Conservation (phyloP, 2,888 invertebrate genomes). For the Dynastes grantii region DNA sequence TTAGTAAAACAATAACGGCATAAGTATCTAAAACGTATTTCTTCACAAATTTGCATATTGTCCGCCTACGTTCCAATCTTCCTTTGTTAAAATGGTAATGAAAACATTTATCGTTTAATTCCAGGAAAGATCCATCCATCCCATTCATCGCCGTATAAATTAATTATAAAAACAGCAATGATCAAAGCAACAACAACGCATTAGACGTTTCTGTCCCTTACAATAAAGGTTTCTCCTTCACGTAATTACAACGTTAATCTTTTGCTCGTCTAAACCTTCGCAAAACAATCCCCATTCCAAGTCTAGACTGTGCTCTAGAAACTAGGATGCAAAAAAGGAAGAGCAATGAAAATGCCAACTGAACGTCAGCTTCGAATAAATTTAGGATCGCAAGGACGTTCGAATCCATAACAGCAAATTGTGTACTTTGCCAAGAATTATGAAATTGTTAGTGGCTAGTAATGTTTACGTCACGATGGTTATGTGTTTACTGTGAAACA, state of each 20-base stretch:
- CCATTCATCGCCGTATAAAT: slow-evolving; percentile 2
- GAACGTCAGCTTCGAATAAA: background rate
- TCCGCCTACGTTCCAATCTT: background rate
- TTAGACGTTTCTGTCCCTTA: too few relatives aligned
- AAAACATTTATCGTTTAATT: background rate
- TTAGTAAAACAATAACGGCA: too few relatives aligned
- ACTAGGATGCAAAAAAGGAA: background rate
- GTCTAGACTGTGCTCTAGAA: slow-evolving; percentile 11
- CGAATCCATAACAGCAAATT: slow-evolving; percentile 12
- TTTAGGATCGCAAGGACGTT: slow-evolving; percentile 37
- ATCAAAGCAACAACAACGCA: background rate
- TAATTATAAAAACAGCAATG: background rate
- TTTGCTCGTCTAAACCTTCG: background rate
- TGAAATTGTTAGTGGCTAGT: slow-evolving; percentile 2
- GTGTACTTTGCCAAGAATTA: slow-evolving; percentile 30
- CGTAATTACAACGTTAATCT: background rate
- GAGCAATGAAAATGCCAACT: too few relatives aligned
- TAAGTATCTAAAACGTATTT: background rate
- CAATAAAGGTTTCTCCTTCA: background rate
- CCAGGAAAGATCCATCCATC: background rate
- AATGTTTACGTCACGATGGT: slow-evolving; percentile 25
- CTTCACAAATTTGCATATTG: background rate
- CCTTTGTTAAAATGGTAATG: slow-evolving; percentile 8
- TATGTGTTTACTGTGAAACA: slow-evolving; percentile 11
- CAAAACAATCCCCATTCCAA: background rate